A percentile compares a stretch with the other conserved stretches of the same genome.
Conservation (phyloP, 1,140 invertebrate genomes). For the fruit fly (Drosophila melanogaster) region DNA sequence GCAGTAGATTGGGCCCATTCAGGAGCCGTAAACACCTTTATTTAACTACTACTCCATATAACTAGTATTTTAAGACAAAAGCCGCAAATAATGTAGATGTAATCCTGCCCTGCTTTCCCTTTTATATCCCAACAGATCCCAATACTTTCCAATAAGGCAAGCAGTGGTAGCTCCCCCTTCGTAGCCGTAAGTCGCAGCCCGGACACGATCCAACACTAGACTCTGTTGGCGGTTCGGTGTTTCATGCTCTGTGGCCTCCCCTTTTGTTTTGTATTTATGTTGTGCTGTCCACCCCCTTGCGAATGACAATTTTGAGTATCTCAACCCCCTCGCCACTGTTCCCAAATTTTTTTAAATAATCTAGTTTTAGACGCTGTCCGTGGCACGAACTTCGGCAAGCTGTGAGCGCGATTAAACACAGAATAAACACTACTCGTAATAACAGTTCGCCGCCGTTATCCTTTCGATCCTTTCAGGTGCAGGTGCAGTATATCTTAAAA, state of each 20-base stretch:
- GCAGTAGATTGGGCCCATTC: slow-evolving; percentile 56
- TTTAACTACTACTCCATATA: slow-evolving; percentile 56
- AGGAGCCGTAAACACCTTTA: slow-evolving; percentile 47
- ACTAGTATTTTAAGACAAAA: slow-evolving; percentile 32
- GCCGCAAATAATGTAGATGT: slow-evolving; percentile 8
- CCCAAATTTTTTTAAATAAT: slow-evolving; percentile 16
- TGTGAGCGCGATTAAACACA: slow-evolving; percentile 42
- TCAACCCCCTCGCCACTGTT: neutral
- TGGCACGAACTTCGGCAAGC: slow-evolving; percentile 12
- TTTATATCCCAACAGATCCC: neutral
- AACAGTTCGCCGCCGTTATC: neutral
- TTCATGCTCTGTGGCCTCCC: slow-evolving; percentile 4
- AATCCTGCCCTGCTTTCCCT: slow-evolving; percentile 2
- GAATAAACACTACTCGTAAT: slow-evolving; percentile 39
- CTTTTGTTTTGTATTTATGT: slow-evolving; percentile 43
- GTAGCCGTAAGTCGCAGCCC: slow-evolving; percentile 15
- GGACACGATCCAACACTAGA: slow-evolving; percentile 7
- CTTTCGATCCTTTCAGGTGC: neutral
- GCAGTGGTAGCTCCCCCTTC: neutral
- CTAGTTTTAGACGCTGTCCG: slow-evolving; percentile 22
- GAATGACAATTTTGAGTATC: neutral
- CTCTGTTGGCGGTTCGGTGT: slow-evolving; percentile 21
- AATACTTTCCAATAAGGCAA: neutral
- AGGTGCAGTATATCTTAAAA: no score
- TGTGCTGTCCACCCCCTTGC: slow-evolving; percentile 1